Base-by-base conservation (phyloP, 1,140 invertebrate genomes). In the Brachionus asplanchnoidis region DNA sequence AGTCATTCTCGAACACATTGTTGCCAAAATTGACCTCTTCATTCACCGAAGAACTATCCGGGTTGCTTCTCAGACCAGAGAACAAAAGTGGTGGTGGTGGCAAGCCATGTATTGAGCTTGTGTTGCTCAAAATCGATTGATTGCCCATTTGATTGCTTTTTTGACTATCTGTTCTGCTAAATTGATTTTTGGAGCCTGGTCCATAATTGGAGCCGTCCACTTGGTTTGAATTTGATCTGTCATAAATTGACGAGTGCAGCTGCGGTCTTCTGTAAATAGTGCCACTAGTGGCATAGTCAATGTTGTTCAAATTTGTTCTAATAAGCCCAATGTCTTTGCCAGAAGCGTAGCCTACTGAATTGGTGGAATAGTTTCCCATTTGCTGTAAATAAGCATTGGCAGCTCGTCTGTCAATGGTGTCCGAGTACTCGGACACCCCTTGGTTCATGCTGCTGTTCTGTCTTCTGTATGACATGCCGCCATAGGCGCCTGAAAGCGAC, bases 281-380 rank as follows among this genome's bases (percentile, higher is more conserved):
- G 9, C 79, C 79, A 68, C 60, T 82, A 32, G 79, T 68, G 1
- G 79, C 20, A 26, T 82, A 82, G 17, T 82, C 79, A 26, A 82
- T 82, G 28, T 82, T 82, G 32, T 82, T 82, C 40, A 82, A 82
- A 66, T 82, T 82, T 7, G 79, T 82, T 82, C 79, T 82, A 14
- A 82, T 82, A 2, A 82, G 7, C 1, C 79, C 79, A 12, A 82
- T 28, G 20, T 82, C 79, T 82, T 82, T 82, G 6, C 56, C 79
- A 65, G 79, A 60, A 9, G 79, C 36, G 26, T 82, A 82, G n/a
- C 79, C 79, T 36, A 82, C 65, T 5, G 79, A 82, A 32, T 60
- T 60, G 20, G 75, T 12, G 0, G 50, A 8, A 80, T 53, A 80
- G 20, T 36, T 68, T 14, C 60, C 60, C 8, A 77, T 26, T 77